Evolutionary conservation across 1,140 invertebrate genomes (phyloP).

Genomic region (Acromyrmex echinatior): DNA sequence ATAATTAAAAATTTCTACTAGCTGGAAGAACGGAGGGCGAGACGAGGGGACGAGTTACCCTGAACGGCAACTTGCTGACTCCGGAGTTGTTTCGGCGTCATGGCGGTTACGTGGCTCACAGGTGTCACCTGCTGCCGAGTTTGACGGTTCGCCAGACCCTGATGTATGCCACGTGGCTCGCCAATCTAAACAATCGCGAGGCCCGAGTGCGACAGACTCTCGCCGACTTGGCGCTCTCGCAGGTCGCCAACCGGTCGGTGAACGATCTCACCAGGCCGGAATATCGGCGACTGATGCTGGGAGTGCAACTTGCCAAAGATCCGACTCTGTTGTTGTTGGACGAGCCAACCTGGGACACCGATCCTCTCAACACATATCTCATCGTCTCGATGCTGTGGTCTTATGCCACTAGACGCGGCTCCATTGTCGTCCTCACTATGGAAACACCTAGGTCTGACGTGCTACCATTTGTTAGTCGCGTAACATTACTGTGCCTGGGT

Average conservation of each 20-base stretch:
- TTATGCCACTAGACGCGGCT: slow-evolving; percentile 95
- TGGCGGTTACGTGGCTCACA: slow-evolving; percentile 94
- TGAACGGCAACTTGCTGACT: slow-evolving; percentile 94
- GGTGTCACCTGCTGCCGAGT: slow-evolving; percentile 93
- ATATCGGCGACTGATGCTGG: slow-evolving; percentile 94
- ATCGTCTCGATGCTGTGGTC: slow-evolving; percentile 97
- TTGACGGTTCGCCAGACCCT: slow-evolving; percentile 95
- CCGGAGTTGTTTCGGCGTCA: slow-evolving; percentile 93
- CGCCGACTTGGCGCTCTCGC: slow-evolving; percentile 95
- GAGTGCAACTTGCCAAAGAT: slow-evolving; percentile 95
- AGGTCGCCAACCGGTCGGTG: slow-evolving; percentile 93
- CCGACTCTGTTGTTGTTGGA: slow-evolving; percentile 94
- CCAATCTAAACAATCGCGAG: slow-evolving; percentile 82
- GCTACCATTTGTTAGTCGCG: slow-evolving; percentile 95
- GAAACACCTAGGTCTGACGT: slow-evolving; percentile 97
- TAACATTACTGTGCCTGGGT: slow-evolving; percentile 93
- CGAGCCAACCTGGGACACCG: slow-evolving; percentile 96
- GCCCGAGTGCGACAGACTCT: slow-evolving; percentile 92
- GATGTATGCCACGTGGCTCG: slow-evolving; percentile 90
- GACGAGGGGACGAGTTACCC: slow-evolving; percentile 93
- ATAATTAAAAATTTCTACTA: slow-evolving; percentile 54
- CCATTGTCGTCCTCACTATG: slow-evolving; percentile 95
- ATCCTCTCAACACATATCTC: slow-evolving; percentile 96
- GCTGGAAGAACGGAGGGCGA: slow-evolving; percentile 91
- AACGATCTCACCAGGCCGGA: slow-evolving; percentile 94